phyloP scores from a whole-genome alignment of 1,140 invertebrate species.

The Drosophila nebulosa region DNA sequence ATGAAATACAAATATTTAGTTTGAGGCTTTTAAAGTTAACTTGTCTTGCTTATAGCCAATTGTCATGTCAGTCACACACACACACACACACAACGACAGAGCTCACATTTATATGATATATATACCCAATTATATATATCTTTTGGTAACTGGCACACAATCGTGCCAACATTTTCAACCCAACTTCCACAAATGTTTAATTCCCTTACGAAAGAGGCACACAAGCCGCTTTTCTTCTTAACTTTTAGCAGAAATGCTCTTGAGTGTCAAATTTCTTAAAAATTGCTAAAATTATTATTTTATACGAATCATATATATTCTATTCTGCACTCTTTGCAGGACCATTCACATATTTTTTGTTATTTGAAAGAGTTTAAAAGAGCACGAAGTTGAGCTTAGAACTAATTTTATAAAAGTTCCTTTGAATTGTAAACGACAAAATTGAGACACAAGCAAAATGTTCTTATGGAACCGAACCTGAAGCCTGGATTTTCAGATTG shows the following conservation, averaged over 20 bases:
- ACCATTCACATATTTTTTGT: no score
- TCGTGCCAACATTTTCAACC: background rate
- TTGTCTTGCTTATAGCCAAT: constrained; percentile 69
- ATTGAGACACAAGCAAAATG: no score
- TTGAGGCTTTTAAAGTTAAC: background rate
- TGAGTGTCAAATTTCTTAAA: background rate
- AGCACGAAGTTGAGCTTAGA: no score
- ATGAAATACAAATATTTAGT: constrained; percentile 3
- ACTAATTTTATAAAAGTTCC: no score
- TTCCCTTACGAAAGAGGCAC: constrained; percentile 13
- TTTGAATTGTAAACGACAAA: no score
- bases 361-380: no score
- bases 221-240: constrained; percentile 71
- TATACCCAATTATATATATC: background rate
- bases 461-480: no score
- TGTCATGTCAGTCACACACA: constrained; percentile 56
- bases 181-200: background rate
- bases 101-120: background rate
- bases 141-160: constrained; percentile 33
- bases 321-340: no score
- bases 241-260: constrained; percentile 47
- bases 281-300: constrained; percentile 29
- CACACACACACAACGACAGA: constrained; percentile 11
- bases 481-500: no score
- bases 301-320: background rate